phyloP scores from a whole-genome alignment of 2,888 invertebrate genomes.

The Halictus ligatus region DNA sequence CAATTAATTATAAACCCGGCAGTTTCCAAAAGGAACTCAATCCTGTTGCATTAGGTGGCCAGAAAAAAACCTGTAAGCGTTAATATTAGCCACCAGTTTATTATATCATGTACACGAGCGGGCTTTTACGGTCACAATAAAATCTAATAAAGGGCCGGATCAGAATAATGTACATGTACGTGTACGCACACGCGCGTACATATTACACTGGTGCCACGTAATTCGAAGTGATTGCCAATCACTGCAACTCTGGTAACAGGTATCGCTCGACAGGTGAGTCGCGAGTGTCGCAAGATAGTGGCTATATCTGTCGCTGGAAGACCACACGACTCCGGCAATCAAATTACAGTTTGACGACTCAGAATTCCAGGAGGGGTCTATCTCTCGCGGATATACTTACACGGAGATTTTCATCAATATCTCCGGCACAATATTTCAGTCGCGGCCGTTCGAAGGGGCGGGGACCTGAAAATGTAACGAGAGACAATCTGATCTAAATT shows the following conservation, averaged over 20 bases:
- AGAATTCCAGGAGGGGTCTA: neutral
- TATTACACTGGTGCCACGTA: neutral
- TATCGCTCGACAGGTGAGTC: neutral
- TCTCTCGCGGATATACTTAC: neutral
- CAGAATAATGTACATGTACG: neutral
- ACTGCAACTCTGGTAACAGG: neutral
- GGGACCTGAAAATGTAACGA: slow-evolving; percentile 23
- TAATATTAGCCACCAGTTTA: slow-evolving; percentile 1
- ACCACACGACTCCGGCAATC: neutral
- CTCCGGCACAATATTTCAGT: slow-evolving; percentile 1
- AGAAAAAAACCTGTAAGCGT: neutral
- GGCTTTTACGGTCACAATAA: neutral
- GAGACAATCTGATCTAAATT: slow-evolving; percentile 47
- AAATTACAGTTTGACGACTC: slow-evolving; percentile 20
- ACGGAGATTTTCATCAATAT: slow-evolving; percentile 43
- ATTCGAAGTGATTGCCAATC: neutral
- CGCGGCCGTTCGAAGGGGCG: neutral
- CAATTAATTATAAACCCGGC: neutral
- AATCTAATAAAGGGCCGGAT: neutral
- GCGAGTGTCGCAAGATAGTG: neutral
- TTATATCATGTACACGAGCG: neutral
- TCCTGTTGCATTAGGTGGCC: neutral
- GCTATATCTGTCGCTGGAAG: neutral
- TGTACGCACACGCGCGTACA: neutral
- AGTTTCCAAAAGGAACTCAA: slow-evolving; percentile 5